Base-by-base conservation (phyloP, 2,113 vertebrate genomes). In the Pleuronectes platessa region DNA sequence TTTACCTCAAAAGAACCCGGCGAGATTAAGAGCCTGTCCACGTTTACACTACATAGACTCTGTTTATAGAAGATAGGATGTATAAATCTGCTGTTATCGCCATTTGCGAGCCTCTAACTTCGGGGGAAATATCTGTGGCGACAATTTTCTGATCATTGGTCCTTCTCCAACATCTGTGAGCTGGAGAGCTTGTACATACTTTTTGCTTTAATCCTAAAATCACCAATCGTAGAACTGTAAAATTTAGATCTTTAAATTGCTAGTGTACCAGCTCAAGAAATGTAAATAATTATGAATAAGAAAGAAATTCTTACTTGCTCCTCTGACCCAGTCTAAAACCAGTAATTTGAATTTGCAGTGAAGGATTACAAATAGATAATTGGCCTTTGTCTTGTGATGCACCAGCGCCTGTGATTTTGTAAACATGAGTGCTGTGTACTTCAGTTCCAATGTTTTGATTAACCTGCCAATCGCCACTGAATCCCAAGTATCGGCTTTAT, bases 71-170 rank as follows among this genome's bases (percentile, higher is more conserved):
- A 71, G 71, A 79, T 74, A 65, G 73, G 76, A 71, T 73, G 71
- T 78, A 86, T 88, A 89, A 89, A 92, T 90, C 85, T 63, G 63
- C 71, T 79, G 56, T 88, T 77, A 87, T 83, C 58, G 71, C 65
- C 61, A 69, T 62, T 68, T 37, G 67, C 51, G 76, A 58, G 67
- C 49, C 66, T 84, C 66, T 79, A 61, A 74, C 70, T 88, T 59
- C 62, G 81, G 72, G 72, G 69, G 31, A 67, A 79, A 73, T 40
- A 60, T 82, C 70, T 53, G 23, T 45, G 56, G 31, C 31, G 31
- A 31, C 31, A 31, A 31, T 31, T 31, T 74, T 83, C 76, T 54
- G 71, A 79, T 84, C 65, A 55, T 55, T 13, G 71, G 23, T 71
- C 40, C 42, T 63, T 37, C 63, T 10, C 35, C 1, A 0, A 70